phyloP scores from a whole-genome alignment of 2,888 invertebrate species.

The Xiphydria camelus region DNA sequence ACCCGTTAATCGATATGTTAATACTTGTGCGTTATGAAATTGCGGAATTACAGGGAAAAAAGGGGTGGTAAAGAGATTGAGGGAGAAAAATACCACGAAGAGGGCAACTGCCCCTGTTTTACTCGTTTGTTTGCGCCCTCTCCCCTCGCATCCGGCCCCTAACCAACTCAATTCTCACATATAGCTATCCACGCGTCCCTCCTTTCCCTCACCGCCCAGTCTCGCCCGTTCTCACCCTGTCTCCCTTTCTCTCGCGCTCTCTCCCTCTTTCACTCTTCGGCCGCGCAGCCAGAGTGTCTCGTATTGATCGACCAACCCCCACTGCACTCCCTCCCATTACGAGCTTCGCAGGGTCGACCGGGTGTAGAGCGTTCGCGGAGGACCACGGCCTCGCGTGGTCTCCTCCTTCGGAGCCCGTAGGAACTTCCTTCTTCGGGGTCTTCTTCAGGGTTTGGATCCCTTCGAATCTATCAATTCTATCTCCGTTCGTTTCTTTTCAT shows the following conservation, averaged over 20 bases:
- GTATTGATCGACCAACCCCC: slow-evolving; percentile 45
- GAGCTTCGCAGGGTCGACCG: not conserved
- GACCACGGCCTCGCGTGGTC: no score
- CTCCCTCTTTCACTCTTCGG: slow-evolving; percentile 21
- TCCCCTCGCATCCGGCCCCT: slow-evolving; percentile 6
- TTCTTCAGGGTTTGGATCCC: no score
- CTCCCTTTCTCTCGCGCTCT: slow-evolving; percentile 5
- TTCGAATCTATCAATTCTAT: no score
- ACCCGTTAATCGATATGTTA: no score
- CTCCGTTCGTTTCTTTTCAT: no score
- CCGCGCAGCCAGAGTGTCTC: slow-evolving; percentile 36
- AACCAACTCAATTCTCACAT: slow-evolving; percentile 11
- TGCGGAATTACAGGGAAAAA: no score
- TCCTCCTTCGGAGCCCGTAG: no score
- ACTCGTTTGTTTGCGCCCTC: not conserved
- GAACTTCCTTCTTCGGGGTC: no score
- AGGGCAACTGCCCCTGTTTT: no score
- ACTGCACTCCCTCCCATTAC: not conserved
- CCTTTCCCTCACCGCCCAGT: not conserved
- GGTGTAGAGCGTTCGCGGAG: not conserved
- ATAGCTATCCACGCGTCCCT: not conserved
- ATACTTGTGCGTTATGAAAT: no score
- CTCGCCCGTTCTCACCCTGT: slow-evolving; percentile 2
- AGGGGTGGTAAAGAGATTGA: no score
- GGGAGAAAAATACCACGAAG: no score